Conservation (phyloP, 2,797 vertebrate genomes). For the Sitta carolinensis region DNA sequence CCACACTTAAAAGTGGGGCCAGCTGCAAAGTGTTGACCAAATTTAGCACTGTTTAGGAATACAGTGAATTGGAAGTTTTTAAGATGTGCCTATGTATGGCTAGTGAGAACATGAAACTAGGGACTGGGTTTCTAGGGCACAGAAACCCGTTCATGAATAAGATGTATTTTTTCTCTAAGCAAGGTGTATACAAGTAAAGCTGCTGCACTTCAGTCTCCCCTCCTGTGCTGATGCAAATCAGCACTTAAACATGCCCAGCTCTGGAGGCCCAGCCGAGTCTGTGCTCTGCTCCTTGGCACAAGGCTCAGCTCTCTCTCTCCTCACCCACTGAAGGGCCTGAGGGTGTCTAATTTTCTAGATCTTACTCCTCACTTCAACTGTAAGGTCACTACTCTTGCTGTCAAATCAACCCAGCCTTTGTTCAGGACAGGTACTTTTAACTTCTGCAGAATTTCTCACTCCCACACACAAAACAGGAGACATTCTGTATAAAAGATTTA, state of each 20-base stretch:
- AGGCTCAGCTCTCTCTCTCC: background rate
- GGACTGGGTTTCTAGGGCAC: background rate
- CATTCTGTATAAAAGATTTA: conserved; percentile 32
- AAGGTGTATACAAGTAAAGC: background rate
- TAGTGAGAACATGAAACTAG: background rate
- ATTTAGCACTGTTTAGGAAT: background rate
- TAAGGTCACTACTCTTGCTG: background rate
- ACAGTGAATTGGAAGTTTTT: background rate
- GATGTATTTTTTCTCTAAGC: background rate
- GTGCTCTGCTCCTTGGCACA: background rate
- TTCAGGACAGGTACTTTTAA: background rate
- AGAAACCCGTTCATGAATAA: background rate
- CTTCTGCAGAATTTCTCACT: conserved; percentile 24
- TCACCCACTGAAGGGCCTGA: rapidly evolving
- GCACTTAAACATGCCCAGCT: background rate
- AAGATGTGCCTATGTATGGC: background rate
- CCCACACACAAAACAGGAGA: background rate
- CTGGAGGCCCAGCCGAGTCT: rapidly evolving
- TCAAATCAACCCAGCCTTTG: background rate
- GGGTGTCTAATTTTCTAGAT: background rate
- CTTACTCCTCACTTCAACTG: background rate
- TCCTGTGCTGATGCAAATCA: background rate
- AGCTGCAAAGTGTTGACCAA: background rate
- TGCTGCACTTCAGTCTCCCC: background rate
- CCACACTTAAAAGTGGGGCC: background rate